Evolutionary conservation across 2,888 invertebrate genomes (phyloP).

Genomic region (Aphidoletes aphidimyza): DNA sequence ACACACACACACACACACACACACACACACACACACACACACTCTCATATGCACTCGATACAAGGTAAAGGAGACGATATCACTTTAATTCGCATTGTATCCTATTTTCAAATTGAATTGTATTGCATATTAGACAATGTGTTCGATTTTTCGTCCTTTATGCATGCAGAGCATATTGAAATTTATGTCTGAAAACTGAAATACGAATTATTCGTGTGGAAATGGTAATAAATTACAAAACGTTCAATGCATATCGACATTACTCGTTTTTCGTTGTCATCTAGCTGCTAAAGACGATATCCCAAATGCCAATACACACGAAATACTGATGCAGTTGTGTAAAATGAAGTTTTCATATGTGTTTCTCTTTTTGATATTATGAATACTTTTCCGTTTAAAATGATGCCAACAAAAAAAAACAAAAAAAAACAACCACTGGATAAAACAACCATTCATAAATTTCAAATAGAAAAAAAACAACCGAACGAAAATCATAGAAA

Average conservation of each 20-base stretch:
- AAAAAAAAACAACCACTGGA: too few relatives aligned
- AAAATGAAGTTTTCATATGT: too few relatives aligned
- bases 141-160: neutral
- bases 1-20: too few relatives aligned
- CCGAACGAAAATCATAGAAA: too few relatives aligned
- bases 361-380: neutral
- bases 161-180: neutral
- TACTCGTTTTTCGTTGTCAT: slow-evolving; percentile 32
- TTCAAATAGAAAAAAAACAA: too few relatives aligned
- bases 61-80: slow-evolving; percentile 11
- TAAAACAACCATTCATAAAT: too few relatives aligned
- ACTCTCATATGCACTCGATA: too few relatives aligned
- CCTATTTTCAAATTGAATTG: slow-evolving; percentile 1
- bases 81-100: slow-evolving; percentile 20
- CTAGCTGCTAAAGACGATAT: neutral
- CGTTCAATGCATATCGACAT: slow-evolving; percentile 43
- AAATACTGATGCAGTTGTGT: neutral
- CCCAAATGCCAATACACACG: neutral
- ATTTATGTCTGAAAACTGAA: slow-evolving; percentile 31
- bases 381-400: too few relatives aligned
- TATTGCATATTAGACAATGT: slow-evolving; percentile 24
- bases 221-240: slow-evolving; percentile 51
- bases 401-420: too few relatives aligned
- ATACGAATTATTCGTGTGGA: slow-evolving; percentile 39
- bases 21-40: too few relatives aligned